phyloP scores from a whole-genome alignment of 2,797 vertebrate genomes.

The Pachyuromys duprasi region DNA sequence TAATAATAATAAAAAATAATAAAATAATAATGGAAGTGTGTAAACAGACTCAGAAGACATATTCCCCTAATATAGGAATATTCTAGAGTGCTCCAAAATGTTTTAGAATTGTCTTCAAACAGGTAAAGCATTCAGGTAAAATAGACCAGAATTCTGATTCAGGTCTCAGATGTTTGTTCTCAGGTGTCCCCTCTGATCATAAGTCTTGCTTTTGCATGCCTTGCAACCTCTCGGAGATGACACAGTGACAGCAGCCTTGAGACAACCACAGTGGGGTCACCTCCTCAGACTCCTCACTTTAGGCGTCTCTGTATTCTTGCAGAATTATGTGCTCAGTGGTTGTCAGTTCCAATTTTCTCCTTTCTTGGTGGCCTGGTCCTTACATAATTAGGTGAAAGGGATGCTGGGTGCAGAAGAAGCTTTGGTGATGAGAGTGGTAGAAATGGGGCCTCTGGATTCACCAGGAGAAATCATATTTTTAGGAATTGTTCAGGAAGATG shows the following conservation, averaged over 20 bases:
- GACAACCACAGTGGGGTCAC: neutral
- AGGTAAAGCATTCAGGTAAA: neutral
- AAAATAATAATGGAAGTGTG: neutral
- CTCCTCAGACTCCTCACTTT: neutral
- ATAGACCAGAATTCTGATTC: neutral
- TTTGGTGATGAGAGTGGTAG: neutral
- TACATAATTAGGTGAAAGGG: neutral
- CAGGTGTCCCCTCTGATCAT: neutral
- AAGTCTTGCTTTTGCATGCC: neutral
- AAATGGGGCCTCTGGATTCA: neutral
- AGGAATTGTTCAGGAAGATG: neutral
- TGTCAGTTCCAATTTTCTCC: neutral
- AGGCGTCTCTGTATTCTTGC: neutral
- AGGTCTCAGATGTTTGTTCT: neutral
- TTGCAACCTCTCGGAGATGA: too few relatives aligned
- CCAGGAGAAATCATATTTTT: neutral
- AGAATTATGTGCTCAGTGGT: neutral
- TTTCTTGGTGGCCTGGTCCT: neutral
- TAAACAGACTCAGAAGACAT: neutral
- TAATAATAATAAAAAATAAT: neutral
- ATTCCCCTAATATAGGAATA: neutral
- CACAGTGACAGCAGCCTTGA: neutral
- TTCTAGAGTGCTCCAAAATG: neutral
- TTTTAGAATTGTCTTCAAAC: neutral
- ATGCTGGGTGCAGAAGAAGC: accelerated